Evolutionary conservation across 2,113 vertebrate species (phyloP).

Genomic region (Chaetodon trifascialis): DNA sequence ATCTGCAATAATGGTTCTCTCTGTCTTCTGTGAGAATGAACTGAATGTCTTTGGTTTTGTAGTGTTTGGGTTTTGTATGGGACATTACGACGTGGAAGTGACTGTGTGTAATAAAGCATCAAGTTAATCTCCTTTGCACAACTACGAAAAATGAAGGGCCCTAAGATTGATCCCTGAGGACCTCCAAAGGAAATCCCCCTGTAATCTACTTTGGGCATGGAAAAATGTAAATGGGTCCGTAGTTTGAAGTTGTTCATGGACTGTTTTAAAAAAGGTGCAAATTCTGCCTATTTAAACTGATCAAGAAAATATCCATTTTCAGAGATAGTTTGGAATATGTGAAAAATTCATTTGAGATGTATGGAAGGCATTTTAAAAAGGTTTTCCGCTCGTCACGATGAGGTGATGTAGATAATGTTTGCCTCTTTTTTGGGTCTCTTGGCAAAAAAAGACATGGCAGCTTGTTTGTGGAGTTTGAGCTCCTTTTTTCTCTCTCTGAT

Average conservation of each 20-base stretch:
- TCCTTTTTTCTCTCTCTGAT: conserved; percentile 6
- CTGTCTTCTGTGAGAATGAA: not conserved
- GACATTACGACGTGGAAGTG: too few species aligned
- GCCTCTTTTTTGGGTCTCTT: not conserved
- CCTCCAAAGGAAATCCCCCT: not conserved
- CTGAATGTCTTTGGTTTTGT: not conserved
- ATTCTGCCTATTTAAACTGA: not conserved
- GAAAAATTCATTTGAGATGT: not conserved
- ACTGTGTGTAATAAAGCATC: not conserved
- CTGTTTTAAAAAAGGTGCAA: not conserved
- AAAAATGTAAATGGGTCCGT: not conserved
- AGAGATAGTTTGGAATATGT: not conserved
- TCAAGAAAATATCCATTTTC: not conserved
- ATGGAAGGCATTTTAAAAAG: not conserved
- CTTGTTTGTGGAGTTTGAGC: conserved; percentile 30
- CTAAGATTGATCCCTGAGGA: conserved; percentile 4
- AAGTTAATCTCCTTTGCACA: not conserved
- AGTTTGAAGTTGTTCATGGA: not conserved
- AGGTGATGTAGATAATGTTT: not conserved
- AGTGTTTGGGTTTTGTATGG: not conserved
- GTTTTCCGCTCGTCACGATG: not conserved
- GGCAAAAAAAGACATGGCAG: conserved; percentile 18
- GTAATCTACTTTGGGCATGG: not conserved
- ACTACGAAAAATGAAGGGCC: not conserved
- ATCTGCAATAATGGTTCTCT: not conserved